Conservation (phyloP, 2,797 vertebrate species). For the Pipistrellus pipistrellus region DNA sequence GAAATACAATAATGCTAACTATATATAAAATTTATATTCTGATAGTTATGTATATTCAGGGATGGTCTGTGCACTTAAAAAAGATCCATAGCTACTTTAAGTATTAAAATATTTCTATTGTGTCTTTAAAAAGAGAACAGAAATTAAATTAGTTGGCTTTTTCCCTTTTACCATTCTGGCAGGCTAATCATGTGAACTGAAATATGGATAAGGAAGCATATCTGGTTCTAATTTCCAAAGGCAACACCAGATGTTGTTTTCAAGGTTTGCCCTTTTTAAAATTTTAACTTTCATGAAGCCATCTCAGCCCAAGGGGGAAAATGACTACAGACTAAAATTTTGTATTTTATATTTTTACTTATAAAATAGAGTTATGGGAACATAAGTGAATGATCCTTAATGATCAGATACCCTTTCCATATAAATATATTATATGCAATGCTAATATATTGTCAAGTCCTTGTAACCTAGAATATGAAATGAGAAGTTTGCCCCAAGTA, state of each 20-base stretch:
- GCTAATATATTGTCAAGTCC: background rate
- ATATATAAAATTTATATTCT: conserved; percentile 38
- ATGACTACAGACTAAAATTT: conserved; percentile 52
- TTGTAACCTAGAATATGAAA: background rate
- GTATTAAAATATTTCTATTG: conserved; percentile 32
- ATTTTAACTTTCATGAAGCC: conserved; percentile 33
- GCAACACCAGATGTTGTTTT: conserved; percentile 84
- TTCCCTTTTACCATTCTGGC: conserved; percentile 72
- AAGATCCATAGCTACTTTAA: background rate
- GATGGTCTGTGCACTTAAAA: background rate
- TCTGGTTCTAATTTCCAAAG: conserved; percentile 84
- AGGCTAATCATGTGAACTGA: conserved; percentile 67
- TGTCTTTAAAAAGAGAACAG: conserved; percentile 68
- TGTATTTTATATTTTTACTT: conserved; percentile 71
- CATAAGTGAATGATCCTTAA: background rate
- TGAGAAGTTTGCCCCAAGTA: background rate
- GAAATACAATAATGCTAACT: conserved; percentile 55
- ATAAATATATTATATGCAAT: background rate
- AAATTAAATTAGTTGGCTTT: conserved; percentile 55
- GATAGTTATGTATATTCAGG: conserved; percentile 51
- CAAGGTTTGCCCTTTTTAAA: conserved; percentile 4
- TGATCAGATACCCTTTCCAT: background rate
- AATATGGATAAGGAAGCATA: conserved; percentile 74
- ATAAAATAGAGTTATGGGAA: background rate
- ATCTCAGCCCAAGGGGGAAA: conserved; percentile 17